Percentiles rank a stretch among this genome's conserved stretches.
Evolutionary conservation across 2,888 invertebrate genomes (phyloP).

Genomic region (Pachymerium ferrugineum): DNA sequence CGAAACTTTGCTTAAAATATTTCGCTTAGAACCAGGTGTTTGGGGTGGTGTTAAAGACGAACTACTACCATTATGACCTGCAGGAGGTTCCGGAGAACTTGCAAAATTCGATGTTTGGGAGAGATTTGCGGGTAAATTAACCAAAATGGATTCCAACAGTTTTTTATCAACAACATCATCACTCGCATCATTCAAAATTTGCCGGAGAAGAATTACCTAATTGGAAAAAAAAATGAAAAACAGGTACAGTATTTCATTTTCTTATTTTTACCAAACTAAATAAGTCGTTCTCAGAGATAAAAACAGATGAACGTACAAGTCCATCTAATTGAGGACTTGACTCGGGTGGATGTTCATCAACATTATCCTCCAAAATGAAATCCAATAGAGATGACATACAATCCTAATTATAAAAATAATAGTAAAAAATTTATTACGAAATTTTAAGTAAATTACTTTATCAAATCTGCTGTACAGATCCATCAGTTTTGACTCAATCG

Average conservation of each 20-base stretch:
- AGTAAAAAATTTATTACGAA: not conserved
- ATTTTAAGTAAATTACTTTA: conserved; percentile 50
- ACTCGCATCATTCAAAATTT: conserved; percentile 41
- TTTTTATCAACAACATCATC: conserved; percentile 45
- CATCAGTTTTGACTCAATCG: conserved; percentile 63
- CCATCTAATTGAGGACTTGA: conserved; percentile 55
- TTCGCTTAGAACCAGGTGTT: conserved; percentile 44
- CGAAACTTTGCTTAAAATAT: conserved; percentile 36
- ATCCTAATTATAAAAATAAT: conserved; percentile 48
- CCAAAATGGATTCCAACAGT: conserved; percentile 46
- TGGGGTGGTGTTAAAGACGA: conserved; percentile 40
- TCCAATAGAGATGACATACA: conserved; percentile 74
- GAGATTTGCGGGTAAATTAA: conserved; percentile 43
- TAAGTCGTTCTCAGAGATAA: conserved; percentile 64
- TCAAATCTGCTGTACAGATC: conserved; percentile 78
- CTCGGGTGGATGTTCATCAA: conserved; percentile 41
- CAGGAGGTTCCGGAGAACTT: conserved; percentile 14
- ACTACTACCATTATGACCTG: conserved; percentile 35
- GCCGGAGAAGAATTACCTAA: conserved; percentile 48
- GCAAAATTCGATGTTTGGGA: conserved; percentile 32
- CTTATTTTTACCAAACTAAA: conserved; percentile 58
- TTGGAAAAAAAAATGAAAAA: not conserved
- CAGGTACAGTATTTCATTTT: not conserved
- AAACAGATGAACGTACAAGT: conserved; percentile 59
- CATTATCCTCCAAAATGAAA: conserved; percentile 56